A percentile compares a stretch with the other conserved stretches of the same genome.
phyloP scores from a whole-genome alignment of 2,797 vertebrate genomes.

The Xenentodon cancila region DNA sequence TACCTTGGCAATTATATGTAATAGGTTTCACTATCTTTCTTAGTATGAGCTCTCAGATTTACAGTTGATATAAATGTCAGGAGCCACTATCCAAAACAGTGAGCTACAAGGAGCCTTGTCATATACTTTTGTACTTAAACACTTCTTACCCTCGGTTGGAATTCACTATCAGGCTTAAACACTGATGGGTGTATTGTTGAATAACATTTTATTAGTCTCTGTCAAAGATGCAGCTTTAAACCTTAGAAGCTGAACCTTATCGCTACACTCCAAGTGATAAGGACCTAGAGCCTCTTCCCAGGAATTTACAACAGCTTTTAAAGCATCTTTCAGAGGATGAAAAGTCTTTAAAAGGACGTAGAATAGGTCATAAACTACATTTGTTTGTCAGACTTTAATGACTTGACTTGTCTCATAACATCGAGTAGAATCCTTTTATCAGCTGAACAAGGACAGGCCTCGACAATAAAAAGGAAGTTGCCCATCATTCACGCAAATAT shows the following conservation, averaged over 20 bases:
- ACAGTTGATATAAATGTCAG: not conserved
- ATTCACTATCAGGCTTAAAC: slow-evolving; percentile 2
- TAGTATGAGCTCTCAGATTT: not conserved
- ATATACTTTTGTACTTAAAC: not conserved
- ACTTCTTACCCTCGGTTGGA: not conserved
- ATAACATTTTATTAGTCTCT: slow-evolving; percentile 25
- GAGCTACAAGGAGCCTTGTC: not conserved
- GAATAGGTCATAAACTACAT: slow-evolving; percentile 69
- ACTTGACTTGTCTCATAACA: slow-evolving; percentile 46
- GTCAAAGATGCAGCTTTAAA: slow-evolving; percentile 12
- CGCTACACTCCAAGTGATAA: slow-evolving; percentile 52
- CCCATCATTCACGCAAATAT: slow-evolving; percentile 12
- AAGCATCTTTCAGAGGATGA: slow-evolving; percentile 65
- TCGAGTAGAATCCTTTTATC: slow-evolving; percentile 54
- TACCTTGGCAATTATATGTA: too few relatives aligned
- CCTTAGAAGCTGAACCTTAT: slow-evolving; percentile 45
- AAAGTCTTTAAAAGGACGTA: slow-evolving; percentile 66
- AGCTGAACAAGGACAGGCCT: slow-evolving; percentile 55
- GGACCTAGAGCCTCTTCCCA: slow-evolving; percentile 35
- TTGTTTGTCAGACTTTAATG: slow-evolving; percentile 74
- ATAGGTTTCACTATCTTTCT: not conserved
- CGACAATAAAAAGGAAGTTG: slow-evolving; percentile 38
- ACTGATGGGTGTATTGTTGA: slow-evolving; percentile 3
- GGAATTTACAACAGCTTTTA: slow-evolving; percentile 73
- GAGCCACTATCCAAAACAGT: not conserved